Evolutionary conservation across 2,888 invertebrate genomes (phyloP).

Genomic region (Pardosa pseudoannulata): DNA sequence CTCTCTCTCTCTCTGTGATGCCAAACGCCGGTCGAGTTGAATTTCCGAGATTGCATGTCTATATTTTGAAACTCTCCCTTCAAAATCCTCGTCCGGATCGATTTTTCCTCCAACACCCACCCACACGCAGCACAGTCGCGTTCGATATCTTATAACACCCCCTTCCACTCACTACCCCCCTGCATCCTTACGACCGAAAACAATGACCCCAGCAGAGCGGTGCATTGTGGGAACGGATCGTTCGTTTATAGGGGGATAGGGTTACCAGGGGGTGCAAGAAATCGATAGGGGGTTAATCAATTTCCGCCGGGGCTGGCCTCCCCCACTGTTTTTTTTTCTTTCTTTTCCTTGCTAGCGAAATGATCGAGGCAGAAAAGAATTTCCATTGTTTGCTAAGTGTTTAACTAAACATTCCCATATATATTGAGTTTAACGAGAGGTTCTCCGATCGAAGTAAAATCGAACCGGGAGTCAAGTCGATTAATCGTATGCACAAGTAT

Average conservation of each 20-base stretch:
- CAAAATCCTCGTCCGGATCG: background rate
- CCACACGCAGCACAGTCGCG: slow-evolving; percentile 11
- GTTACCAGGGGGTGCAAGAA: background rate
- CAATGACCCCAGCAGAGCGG: slow-evolving; percentile 47
- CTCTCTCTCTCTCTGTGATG: background rate
- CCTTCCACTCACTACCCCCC: no score
- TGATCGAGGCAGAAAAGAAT: background rate
- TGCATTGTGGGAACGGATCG: slow-evolving; percentile 34
- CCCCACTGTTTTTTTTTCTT: background rate
- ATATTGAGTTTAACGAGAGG: background rate
- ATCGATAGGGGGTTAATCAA: slow-evolving; percentile 19
- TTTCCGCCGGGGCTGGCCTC: background rate
- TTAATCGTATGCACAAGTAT: no score
- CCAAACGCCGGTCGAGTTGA: background rate
- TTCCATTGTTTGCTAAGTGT: background rate
- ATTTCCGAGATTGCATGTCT: slow-evolving; percentile 14
- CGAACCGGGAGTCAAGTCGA: no score
- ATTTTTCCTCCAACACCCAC: background rate
- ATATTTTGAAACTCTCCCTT: background rate
- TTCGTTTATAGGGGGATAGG: background rate
- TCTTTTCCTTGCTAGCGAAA: background rate
- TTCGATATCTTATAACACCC: slow-evolving; percentile 64
- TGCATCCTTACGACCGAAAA: slow-evolving; percentile 28
- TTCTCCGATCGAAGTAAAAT: no score
- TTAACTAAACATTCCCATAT: background rate